Percentiles rank a stretch among this genome's conserved stretches.
Evolutionary conservation across 2,113 vertebrate species (phyloP).

Genomic region (Osmerus mordax): DNA sequence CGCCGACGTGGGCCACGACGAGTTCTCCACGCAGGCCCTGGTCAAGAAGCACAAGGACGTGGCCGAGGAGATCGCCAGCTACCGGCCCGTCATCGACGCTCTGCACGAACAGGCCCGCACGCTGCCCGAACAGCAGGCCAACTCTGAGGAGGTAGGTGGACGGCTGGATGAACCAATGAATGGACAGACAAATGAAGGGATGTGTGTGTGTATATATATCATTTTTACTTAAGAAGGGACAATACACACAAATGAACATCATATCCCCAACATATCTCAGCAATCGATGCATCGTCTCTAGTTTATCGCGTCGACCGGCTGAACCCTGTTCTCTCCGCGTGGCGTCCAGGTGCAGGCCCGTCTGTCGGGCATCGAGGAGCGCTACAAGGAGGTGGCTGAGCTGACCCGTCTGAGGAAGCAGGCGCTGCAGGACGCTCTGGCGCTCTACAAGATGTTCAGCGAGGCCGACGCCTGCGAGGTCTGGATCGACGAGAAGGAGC

Average conservation of each 20-base stretch:
- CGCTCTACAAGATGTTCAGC: slow-evolving; percentile 93
- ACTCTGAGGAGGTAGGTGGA: slow-evolving; percentile 78
- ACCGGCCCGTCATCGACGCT: slow-evolving; percentile 85
- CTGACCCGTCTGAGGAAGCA: slow-evolving; percentile 90
- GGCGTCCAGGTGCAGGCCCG: slow-evolving; percentile 61
- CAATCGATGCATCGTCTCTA: no score
- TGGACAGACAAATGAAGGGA: neutral
- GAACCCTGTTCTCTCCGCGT: neutral
- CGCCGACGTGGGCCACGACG: slow-evolving; percentile 92
- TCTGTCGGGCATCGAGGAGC: slow-evolving; percentile 90
- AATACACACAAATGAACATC: neutral
- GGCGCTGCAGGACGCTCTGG: slow-evolving; percentile 93
- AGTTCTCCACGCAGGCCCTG: slow-evolving; percentile 95
- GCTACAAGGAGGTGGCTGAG: slow-evolving; percentile 92
- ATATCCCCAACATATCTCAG: no score
- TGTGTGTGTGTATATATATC: neutral
- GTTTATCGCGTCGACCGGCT: neutral
- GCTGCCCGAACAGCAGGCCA: slow-evolving; percentile 75
- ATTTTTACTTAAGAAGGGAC: neutral
- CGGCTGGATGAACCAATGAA: no score
- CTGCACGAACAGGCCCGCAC: slow-evolving; percentile 87
- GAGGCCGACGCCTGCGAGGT: slow-evolving; percentile 92
- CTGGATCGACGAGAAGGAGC: slow-evolving; percentile 98
- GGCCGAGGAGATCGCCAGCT: slow-evolving; percentile 89
- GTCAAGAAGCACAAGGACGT: slow-evolving; percentile 98